These are phyloP conservation scores for Dryadula phaetusa DNA, from an alignment of 2,888 invertebrate genomes.

Conservation along the genomic window DNA sequence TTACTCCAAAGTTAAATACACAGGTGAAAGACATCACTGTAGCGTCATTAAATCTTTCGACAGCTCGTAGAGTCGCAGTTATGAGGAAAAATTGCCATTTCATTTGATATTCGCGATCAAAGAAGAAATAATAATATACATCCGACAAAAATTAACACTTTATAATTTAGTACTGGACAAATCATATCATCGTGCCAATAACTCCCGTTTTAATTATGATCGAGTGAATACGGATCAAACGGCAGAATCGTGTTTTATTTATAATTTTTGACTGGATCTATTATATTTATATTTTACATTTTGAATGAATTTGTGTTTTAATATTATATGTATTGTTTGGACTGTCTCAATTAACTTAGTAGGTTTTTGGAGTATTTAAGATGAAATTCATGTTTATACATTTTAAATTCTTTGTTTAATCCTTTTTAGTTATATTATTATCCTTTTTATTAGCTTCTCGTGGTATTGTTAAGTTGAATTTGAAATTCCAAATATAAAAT, in stretches of 20 bases:
- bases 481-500: too few species aligned
- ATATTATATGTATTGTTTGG: neutral
- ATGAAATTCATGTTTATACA: too few species aligned
- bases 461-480: too few species aligned
- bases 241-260: conserved; percentile 2
- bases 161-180: conserved; percentile 29
- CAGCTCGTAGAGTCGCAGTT: conserved; percentile 55
- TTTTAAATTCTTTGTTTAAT: too few species aligned
- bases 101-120: conserved; percentile 72
- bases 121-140: conserved; percentile 67
- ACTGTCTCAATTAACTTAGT: too few species aligned
- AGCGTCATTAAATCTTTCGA: conserved; percentile 77
- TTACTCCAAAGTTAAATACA: conserved; percentile 82
- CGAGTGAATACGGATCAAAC: conserved; percentile 17
- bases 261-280: conserved; percentile 3
- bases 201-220: conserved; percentile 32
- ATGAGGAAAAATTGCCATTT: conserved; percentile 72
- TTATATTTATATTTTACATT: neutral
- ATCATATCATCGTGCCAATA: conserved; percentile 36
- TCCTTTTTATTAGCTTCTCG: too few species aligned
- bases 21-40: conserved; percentile 83
- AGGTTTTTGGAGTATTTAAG: too few species aligned
- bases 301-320: neutral
- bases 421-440: too few species aligned
- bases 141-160: conserved; percentile 43